phyloP scores from a whole-genome alignment of 2,113 vertebrate species.

The Brachyhypopomus gauderio region DNA sequence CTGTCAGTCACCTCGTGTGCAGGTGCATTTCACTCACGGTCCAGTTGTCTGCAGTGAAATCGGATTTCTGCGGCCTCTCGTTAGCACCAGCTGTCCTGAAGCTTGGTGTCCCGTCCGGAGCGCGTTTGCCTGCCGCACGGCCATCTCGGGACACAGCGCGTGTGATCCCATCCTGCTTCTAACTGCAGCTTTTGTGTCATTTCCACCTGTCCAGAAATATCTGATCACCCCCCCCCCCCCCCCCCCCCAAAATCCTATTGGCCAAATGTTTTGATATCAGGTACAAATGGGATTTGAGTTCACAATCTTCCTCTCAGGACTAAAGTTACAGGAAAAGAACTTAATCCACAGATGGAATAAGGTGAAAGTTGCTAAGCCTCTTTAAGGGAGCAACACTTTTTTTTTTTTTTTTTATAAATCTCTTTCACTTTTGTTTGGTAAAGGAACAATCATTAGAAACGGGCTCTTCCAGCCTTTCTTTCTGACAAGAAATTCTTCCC shows the following conservation, averaged over 20 bases:
- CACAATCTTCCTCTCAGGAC: slow-evolving; percentile 1
- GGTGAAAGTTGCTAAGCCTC: slow-evolving; percentile 4
- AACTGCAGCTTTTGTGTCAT: background rate
- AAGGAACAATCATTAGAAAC: slow-evolving; percentile 27
- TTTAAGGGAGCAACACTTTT: slow-evolving; percentile 14
- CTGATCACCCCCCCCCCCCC: background rate
- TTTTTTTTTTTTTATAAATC: slow-evolving; percentile 4
- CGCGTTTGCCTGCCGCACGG: background rate
- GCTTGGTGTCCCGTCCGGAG: background rate
- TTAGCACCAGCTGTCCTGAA: too few relatives aligned
- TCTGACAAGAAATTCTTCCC: slow-evolving; percentile 17
- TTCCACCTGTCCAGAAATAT: background rate
- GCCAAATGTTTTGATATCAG: slow-evolving; percentile 4
- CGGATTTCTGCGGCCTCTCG: slow-evolving; percentile 16
- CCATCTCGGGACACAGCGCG: background rate
- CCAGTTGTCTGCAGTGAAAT: slow-evolving; percentile 2
- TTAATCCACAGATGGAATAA: slow-evolving; percentile 20
- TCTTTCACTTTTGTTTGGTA: slow-evolving; percentile 7
- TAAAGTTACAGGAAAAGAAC: slow-evolving; percentile 28
- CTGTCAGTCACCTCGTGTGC: slow-evolving; percentile 5
- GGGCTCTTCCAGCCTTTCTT: slow-evolving; percentile 1
- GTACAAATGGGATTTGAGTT: background rate
- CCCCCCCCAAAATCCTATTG: background rate
- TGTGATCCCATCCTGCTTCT: background rate
- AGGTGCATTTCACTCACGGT: slow-evolving; percentile 1